Base-by-base conservation (phyloP, 2,797 vertebrate genomes). In the Darevskia mixta region DNA sequence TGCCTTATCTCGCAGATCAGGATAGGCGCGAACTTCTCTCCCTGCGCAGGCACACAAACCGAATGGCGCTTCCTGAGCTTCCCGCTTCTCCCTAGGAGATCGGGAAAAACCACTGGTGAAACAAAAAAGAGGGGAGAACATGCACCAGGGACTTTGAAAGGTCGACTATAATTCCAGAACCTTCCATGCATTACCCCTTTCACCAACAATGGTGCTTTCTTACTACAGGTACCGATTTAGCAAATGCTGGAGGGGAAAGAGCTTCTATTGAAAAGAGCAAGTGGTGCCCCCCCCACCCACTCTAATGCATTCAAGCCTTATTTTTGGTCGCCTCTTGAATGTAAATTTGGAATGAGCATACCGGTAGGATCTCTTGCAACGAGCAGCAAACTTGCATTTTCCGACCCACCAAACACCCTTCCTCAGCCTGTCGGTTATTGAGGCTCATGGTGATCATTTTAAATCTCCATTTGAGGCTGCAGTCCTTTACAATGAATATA, bases 21-120 rank as follows among this genome's bases (percentile, higher is more conserved):
- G 20, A 15, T 3, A 27, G 35, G n/a, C 10, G 4, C 2, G 9
- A 5, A 5, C 58, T 15, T 3, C 23, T 27, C 2, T 61, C 5
- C 58, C 4, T 5, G 15, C 1, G 5, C 2, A 64, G 7, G 11
- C 32, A 25, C n/a, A 15, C 35, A 7, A 66, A 49, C 3, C 49
- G 9, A 81, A 17, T 18, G 61, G 35, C 5, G 13, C 25, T 15
- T 43, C 5, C 7, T 2, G 7, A 1, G 1, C 8, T 11, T 10
- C 3, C 7, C 3, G 0, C 5, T 7, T 7, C 79, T 45, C 27
- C 25, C 3, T 1, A 4, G 17, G 4, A 2, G 5, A 8, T 9
- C 1, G n/a, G 82, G 69, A 73, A 38, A 23, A 73, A 55, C 45
- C 69, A 58, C 45, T 5, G 29, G 8, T 5, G 55, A 13, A 9